These are phyloP conservation scores for Eumacrocentrus americanus DNA, from an alignment of 2,888 invertebrate genomes.

Conservation along the genomic window DNA sequence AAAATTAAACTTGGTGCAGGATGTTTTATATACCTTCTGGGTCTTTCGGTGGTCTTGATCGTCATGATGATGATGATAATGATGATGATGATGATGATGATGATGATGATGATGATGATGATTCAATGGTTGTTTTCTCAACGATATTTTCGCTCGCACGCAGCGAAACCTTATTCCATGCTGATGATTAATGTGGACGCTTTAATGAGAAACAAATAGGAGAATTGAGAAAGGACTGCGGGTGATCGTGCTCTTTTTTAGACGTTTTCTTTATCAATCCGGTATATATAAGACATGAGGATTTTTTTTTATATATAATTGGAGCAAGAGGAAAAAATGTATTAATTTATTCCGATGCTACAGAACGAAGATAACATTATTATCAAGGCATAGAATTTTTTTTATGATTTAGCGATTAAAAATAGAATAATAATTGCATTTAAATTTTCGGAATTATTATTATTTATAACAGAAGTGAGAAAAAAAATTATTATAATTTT, in stretches of 20 bases:
- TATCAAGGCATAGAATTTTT: neutral
- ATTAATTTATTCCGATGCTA: neutral
- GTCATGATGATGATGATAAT: too few relatives aligned
- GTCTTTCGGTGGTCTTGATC: neutral
- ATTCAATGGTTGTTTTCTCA: conserved; percentile 5
- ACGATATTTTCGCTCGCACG: conserved; percentile 13
- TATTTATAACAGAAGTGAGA: conserved; percentile 2
- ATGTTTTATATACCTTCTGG: conserved; percentile 4
- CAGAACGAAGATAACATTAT: neutral
- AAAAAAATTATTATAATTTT: neutral
- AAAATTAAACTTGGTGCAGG: neutral
- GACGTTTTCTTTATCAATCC: conserved; percentile 14
- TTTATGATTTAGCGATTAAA: neutral
- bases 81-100: conserved; percentile 6
- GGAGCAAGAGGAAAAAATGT: neutral
- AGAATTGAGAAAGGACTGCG: conserved; percentile 25
- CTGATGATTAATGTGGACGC: conserved; percentile 54
- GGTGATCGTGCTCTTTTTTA: conserved; percentile 21
- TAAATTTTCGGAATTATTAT: neutral
- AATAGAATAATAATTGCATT: neutral
- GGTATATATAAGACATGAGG: conserved; percentile 9
- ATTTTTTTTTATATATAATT: neutral
- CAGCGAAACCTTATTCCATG: conserved; percentile 18
- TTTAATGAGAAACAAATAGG: conserved; percentile 59
- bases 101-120: conserved; percentile 7